These are phyloP conservation scores for Drosophila demipolita DNA, from an alignment of 2,888 invertebrate genomes.

Conservation along the genomic window DNA sequence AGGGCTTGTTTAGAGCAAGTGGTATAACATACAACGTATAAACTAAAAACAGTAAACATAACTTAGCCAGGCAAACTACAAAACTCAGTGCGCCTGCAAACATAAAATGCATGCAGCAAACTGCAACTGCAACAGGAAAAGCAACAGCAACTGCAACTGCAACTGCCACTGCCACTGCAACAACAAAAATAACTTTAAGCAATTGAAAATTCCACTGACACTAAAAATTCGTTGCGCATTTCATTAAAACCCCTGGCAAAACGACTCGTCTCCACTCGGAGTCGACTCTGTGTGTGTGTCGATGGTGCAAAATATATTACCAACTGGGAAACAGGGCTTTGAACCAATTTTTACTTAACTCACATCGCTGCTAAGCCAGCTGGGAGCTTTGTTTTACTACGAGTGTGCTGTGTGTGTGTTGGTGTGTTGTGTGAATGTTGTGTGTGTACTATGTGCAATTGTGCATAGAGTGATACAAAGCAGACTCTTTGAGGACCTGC, in stretches of 20 bases:
- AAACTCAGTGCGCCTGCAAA: constrained; percentile 27
- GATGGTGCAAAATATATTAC: constrained; percentile 76
- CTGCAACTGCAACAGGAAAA: constrained; percentile 52
- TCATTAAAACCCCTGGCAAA: constrained; percentile 67
- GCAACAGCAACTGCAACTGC: constrained; percentile 38
- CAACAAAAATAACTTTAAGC: constrained; percentile 58
- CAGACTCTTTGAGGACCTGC: constrained; percentile 26
- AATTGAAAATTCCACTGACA: constrained; percentile 78
- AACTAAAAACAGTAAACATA: constrained; percentile 61
- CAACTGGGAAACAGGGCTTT: constrained; percentile 61
- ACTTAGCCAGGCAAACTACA: constrained; percentile 56
- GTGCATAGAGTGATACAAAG: constrained; percentile 76
- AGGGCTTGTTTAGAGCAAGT: constrained; percentile 42
- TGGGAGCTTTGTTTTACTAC: constrained; percentile 62
- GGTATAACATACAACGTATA: constrained; percentile 42
- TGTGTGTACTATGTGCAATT: constrained; percentile 68
- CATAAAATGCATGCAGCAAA: constrained; percentile 29
- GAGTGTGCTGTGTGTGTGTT: constrained; percentile 34
- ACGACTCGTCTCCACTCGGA: constrained; percentile 47
- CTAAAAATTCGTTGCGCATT: constrained; percentile 78
- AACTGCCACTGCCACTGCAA: constrained; percentile 31
- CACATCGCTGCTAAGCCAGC: constrained; percentile 45
- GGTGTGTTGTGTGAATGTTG: constrained; percentile 49
- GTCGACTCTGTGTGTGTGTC: constrained; percentile 36
- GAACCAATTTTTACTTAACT: constrained; percentile 78